Conservation (phyloP, 1,140 invertebrate genomes). For the Drosophila asahinai region DNA sequence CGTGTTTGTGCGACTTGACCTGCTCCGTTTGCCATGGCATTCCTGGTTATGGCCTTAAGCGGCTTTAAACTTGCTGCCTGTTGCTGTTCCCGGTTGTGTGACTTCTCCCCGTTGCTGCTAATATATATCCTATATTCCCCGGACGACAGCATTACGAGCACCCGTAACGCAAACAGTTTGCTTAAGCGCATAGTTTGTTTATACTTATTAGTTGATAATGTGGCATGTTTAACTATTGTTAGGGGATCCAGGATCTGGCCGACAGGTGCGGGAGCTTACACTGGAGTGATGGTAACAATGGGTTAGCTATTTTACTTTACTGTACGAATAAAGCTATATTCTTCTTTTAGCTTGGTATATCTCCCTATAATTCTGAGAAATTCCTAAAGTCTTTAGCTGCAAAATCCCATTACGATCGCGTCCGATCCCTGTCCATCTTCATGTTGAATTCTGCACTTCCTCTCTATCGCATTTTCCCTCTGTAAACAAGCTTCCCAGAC, state of each 20-base stretch:
- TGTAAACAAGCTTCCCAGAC: slow-evolving; percentile 67
- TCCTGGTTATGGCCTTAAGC: slow-evolving; percentile 78
- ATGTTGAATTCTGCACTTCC: slow-evolving; percentile 39
- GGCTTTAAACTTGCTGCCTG: slow-evolving; percentile 80
- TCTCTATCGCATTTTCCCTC: slow-evolving; percentile 15
- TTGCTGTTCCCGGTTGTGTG: slow-evolving; percentile 58
- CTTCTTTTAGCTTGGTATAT: not conserved
- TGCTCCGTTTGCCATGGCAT: slow-evolving; percentile 76
- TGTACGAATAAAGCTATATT: not conserved
- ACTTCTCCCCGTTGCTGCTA: slow-evolving; percentile 45
- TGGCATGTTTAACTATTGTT: slow-evolving; percentile 27
- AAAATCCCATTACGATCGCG: slow-evolving; percentile 8
- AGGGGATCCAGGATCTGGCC: not conserved
- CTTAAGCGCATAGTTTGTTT: slow-evolving; percentile 73
- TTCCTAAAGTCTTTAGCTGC: not conserved
- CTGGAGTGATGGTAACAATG: not conserved
- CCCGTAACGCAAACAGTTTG: slow-evolving; percentile 61
- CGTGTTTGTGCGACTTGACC: slow-evolving; percentile 80
- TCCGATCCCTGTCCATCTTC: slow-evolving; percentile 1
- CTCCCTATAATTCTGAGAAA: not conserved
- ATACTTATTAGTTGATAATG: slow-evolving; percentile 79
- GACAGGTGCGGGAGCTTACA: slow-evolving; percentile 24
- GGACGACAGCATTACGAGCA: slow-evolving; percentile 26
- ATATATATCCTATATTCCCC: slow-evolving; percentile 38
- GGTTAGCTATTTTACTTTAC: slow-evolving; percentile 1